phyloP scores from a whole-genome alignment of 2,113 vertebrate species.

The Alethe castanea region DNA sequence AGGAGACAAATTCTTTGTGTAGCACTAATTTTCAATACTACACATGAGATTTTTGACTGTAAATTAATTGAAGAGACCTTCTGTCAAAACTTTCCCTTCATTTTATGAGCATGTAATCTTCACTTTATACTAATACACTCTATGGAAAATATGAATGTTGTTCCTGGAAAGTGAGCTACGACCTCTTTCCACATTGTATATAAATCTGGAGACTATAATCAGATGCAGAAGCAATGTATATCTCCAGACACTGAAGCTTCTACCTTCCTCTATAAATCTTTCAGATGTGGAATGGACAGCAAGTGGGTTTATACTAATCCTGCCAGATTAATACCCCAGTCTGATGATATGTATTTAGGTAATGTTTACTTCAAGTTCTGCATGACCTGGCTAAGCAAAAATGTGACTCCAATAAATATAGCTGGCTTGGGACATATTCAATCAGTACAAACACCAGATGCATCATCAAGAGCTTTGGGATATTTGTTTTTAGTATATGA shows the following conservation, averaged over 20 bases:
- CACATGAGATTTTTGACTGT: conserved; percentile 4
- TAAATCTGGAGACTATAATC: conserved; percentile 68
- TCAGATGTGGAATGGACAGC: background rate
- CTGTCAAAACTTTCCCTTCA: conserved; percentile 26
- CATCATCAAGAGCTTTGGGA: conserved; percentile 26
- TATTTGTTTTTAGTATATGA: conserved; percentile 53
- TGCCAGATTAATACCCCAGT: background rate
- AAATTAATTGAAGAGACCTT: conserved; percentile 16
- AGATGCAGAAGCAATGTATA: conserved; percentile 59
- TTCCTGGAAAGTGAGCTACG: conserved; percentile 56
- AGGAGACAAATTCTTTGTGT: background rate
- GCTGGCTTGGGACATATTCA: conserved; percentile 45
- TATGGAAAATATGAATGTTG: conserved; percentile 60
- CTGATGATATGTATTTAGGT: background rate
- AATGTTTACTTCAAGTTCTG: conserved; percentile 29
- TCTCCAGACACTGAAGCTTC: conserved; percentile 32
- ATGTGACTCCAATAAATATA: conserved; percentile 49
- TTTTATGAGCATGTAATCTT: background rate
- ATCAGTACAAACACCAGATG: conserved; percentile 38
- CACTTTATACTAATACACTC: background rate
- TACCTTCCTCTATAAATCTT: conserved; percentile 26
- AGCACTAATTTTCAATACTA: background rate
- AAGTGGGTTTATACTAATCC: background rate
- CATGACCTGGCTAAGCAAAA: conserved; percentile 53
- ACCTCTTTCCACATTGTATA: conserved; percentile 41